These are phyloP conservation scores for Gymnocephalus cernua DNA, from an alignment of 2,113 vertebrate species.

Conservation along the genomic window DNA sequence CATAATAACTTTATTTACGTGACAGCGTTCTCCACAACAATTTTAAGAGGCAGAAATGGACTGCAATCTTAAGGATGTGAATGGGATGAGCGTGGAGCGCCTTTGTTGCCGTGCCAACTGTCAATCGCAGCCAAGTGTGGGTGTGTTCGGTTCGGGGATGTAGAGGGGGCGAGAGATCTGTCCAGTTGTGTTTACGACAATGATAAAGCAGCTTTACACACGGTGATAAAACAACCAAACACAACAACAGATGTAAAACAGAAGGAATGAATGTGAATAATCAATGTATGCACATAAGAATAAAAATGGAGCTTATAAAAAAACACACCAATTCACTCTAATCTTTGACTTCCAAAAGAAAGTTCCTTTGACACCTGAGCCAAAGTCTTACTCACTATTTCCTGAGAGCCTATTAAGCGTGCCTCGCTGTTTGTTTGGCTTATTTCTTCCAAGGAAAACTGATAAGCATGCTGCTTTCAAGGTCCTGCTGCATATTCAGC, in stretches of 20 bases:
- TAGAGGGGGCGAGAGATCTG: slow-evolving; percentile 2
- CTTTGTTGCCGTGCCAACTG: slow-evolving; percentile 39
- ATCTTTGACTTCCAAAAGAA: background rate
- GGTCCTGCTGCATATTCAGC: slow-evolving; percentile 3
- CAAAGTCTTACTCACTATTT: slow-evolving; percentile 57
- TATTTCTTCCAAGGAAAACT: slow-evolving; percentile 36
- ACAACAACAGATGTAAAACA: background rate
- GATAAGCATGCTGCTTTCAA: slow-evolving; percentile 42
- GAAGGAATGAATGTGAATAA: background rate
- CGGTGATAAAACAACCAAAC: slow-evolving; percentile 18
- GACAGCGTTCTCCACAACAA: slow-evolving; percentile 27
- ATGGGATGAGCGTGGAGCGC: slow-evolving; percentile 13
- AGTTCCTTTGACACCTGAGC: slow-evolving; percentile 15
- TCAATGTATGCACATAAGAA: background rate
- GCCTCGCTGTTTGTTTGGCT: slow-evolving; percentile 40
- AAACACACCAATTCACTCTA: slow-evolving; percentile 23
- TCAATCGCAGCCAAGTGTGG: slow-evolving; percentile 16
- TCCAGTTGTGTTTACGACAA: slow-evolving; percentile 20
- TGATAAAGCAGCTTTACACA: background rate
- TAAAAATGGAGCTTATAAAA: slow-evolving; percentile 17
- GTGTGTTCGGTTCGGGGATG: background rate
- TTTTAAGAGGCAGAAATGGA: slow-evolving; percentile 33
- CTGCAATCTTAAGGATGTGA: background rate
- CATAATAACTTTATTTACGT: slow-evolving; percentile 46
- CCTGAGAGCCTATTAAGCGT: slow-evolving; percentile 25